Evolutionary conservation across 2,113 vertebrate genomes (phyloP).

Genomic region (Phyllostomus hastatus): DNA sequence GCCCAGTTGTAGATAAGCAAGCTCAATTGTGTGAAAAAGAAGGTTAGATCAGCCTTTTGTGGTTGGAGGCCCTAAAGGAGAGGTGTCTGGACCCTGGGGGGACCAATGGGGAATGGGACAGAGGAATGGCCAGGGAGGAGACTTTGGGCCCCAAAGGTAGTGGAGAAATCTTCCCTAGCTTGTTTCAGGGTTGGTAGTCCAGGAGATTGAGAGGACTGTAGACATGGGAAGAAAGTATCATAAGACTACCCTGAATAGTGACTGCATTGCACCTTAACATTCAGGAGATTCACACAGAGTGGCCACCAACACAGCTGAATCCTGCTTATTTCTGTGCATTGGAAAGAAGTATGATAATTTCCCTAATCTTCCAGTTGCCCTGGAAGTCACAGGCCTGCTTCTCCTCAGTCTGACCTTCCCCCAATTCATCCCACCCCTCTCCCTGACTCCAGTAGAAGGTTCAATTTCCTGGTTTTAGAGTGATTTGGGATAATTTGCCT

Average conservation of each 20-base stretch:
- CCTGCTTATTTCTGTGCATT: not conserved
- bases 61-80: not conserved
- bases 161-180: not conserved
- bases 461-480: not conserved
- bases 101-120: not conserved
- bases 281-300: not conserved
- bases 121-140: not conserved
- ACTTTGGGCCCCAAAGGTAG: not conserved
- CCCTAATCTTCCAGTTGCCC: not conserved
- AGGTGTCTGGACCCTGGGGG: not conserved
- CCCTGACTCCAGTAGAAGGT: not conserved
- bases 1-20: slow-evolving; percentile 18
- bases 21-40: slow-evolving; percentile 19
- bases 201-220: not conserved
- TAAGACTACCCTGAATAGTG: not conserved
- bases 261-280: not conserved
- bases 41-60: not conserved
- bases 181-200: not conserved
- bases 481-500: not conserved
- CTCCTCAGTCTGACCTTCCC: not conserved
- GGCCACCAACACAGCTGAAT: not conserved
- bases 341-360: not conserved
- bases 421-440: not conserved
- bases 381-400: not conserved
- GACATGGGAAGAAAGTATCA: not conserved